Percentiles rank a stretch among this genome's conserved stretches.
These are phyloP conservation scores for Spinus olivaceus DNA, from an alignment of 2,797 vertebrate species.

Conservation along the genomic window DNA sequence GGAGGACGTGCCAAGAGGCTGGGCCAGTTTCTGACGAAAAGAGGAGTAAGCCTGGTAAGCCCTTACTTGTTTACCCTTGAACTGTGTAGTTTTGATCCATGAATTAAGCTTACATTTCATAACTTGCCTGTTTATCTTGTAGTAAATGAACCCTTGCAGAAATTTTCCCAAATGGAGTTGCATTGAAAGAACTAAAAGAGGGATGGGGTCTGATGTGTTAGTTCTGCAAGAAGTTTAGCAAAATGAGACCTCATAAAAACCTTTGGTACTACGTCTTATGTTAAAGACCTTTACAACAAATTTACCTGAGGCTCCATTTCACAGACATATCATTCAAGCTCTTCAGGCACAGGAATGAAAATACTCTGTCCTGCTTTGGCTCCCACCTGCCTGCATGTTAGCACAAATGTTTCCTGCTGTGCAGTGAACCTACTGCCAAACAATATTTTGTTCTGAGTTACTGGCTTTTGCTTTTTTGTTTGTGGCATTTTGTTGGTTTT, in stretches of 20 bases:
- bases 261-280: background rate
- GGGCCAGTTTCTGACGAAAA: slow-evolving; percentile 92
- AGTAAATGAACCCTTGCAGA: background rate
- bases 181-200: background rate
- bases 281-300: background rate
- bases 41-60: slow-evolving; percentile 89
- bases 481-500: background rate
- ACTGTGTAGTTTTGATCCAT: background rate
- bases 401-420: background rate
- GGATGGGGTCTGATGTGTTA: background rate
- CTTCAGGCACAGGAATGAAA: background rate
- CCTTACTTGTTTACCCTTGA: background rate
- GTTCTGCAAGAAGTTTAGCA: background rate
- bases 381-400: background rate
- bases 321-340: background rate
- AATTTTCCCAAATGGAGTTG: background rate
- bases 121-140: background rate
- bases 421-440: background rate
- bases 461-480: background rate
- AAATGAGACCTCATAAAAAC: background rate
- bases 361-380: background rate
- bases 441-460: background rate
- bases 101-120: background rate
- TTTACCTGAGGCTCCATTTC: background rate
- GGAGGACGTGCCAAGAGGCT: slow-evolving; percentile 95